These are phyloP conservation scores for Corythaixoides concolor DNA, from an alignment of 2,113 vertebrate species.

Conservation along the genomic window DNA sequence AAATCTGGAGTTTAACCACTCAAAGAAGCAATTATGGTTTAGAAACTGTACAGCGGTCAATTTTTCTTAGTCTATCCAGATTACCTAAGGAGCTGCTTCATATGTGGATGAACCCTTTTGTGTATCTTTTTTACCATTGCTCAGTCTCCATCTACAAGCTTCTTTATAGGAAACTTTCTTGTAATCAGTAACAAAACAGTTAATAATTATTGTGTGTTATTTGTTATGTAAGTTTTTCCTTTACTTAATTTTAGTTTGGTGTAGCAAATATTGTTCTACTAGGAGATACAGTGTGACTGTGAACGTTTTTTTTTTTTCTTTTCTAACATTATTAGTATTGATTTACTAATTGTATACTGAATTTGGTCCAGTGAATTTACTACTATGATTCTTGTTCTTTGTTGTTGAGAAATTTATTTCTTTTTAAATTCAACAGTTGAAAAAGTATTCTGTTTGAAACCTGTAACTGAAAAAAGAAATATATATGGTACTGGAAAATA, in stretches of 20 bases:
- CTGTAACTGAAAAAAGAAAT: background rate
- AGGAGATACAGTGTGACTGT: background rate
- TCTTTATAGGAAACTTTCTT: background rate
- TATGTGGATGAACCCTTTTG: background rate
- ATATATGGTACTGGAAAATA: background rate
- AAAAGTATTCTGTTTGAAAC: background rate
- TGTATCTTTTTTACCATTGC: background rate
- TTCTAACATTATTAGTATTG: background rate
- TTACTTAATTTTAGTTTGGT: background rate
- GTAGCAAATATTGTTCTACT: background rate
- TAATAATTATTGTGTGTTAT: background rate
- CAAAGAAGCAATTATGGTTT: background rate
- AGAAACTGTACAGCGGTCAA: background rate
- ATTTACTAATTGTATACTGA: background rate
- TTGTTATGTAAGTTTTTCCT: background rate
- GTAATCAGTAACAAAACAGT: slow-evolving; percentile 1
- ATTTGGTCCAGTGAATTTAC: background rate
- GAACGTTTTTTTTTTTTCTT: background rate
- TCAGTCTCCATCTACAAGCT: background rate
- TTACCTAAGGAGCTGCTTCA: background rate
- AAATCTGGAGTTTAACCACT: background rate
- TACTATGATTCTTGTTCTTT: background rate
- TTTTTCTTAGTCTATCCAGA: background rate
- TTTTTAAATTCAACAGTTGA: background rate
- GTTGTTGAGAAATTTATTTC: background rate